phyloP scores from a whole-genome alignment of 2,888 invertebrate species.

The Balanococcus diminutus region DNA sequence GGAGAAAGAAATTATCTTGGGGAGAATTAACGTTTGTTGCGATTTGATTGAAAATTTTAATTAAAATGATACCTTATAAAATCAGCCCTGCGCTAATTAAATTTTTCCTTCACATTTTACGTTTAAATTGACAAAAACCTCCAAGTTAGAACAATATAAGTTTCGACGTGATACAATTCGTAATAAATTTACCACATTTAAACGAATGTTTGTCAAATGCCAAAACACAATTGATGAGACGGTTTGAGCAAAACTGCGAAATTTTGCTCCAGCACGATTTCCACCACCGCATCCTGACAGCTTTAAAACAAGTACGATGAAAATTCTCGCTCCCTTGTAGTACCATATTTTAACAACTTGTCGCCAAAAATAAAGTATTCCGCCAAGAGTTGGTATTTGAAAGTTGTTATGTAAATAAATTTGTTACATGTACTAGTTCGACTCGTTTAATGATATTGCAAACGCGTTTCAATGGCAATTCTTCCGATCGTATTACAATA shows the following conservation, averaged over 20 bases:
- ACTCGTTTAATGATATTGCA: neutral
- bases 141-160: neutral
- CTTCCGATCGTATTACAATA: neutral
- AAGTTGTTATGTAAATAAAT: conserved; percentile 27
- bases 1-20: neutral
- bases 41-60: neutral
- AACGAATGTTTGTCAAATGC: conserved; percentile 14
- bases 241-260: neutral
- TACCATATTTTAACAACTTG: neutral
- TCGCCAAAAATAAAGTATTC: conserved; percentile 22
- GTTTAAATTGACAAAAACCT: neutral
- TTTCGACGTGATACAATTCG: neutral
- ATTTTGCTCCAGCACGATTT: neutral
- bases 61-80: neutral
- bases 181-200: conserved; percentile 2
- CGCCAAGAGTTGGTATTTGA: neutral
- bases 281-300: neutral
- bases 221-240: conserved; percentile 27
- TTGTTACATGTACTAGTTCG: neutral
- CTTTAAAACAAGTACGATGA: neutral
- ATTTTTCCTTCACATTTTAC: neutral
- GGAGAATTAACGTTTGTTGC: no score
- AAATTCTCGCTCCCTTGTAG: neutral
- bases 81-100: neutral
- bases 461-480: neutral